Base-by-base conservation (phyloP, 1,140 invertebrate species). In the Phymastichus coffea region DNA sequence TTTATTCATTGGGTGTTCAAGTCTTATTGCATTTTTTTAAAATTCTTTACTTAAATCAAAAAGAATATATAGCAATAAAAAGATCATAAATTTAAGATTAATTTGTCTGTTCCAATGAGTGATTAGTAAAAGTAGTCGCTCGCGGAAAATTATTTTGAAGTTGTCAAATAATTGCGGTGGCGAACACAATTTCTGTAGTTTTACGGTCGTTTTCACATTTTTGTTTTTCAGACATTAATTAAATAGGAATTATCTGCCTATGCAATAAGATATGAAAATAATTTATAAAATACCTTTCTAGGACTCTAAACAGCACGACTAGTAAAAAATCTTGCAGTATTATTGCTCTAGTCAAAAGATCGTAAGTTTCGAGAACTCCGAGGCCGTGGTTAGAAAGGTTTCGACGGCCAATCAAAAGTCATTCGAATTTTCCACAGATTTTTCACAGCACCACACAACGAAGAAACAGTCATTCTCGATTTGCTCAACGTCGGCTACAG, bases 401-500 rank as follows among this genome's bases (percentile, higher is more conserved):
- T 52, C 54, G 35, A 41, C 15, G 6, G 6, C 15, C 33, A 4
- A 30, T 4, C 20, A n/a, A 43, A 20, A 43, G 9, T 61, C 55
- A 55, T 55, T 56, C 60, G 35, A 48, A 64, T 35, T 20, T 63
- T 74, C 84, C 83, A 52, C 76, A 89, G 87, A 74, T 84, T 81
- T 57, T 87, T 87, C 20, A 74, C 68, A 53, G 47, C 38, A 41
- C 10, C 58, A 69, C 15, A 88, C 61, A 87, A 86, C 70, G 86
- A 88, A 68, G 86, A 88, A 68, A 83, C 84, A 64, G 82, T 79
- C 6, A 81, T 87, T 56, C 74, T 87, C 62, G 82, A 85, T 57
- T 82, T 87, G 67, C 71, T 89, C 61, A 87, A 88, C 70, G 83
- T 83, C 65, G 88, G 87, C 63, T 88, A 86, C 72, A 87, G 83